Conservation (phyloP, 2,888 invertebrate species). For the Anaspis maculata region DNA sequence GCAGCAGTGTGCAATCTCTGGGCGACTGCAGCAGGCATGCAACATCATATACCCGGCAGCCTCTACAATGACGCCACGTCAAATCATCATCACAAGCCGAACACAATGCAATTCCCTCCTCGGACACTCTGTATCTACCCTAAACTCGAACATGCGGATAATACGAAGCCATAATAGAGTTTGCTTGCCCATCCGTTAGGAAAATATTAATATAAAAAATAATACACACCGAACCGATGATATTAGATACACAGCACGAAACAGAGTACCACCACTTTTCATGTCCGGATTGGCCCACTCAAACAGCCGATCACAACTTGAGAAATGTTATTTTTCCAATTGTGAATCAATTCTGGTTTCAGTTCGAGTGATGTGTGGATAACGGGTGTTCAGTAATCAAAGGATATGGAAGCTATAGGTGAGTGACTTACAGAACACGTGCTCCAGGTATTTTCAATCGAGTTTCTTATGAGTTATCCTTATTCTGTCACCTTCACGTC, state of each 20-base stretch:
- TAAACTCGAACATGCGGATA: slow-evolving; percentile 19
- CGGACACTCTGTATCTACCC: slow-evolving; percentile 16
- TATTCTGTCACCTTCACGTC: too few relatives aligned
- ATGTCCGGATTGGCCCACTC: slow-evolving; percentile 10
- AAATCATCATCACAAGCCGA: slow-evolving; percentile 21
- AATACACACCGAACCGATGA: too few relatives aligned
- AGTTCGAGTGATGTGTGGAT: too few relatives aligned
- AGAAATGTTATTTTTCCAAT: too few relatives aligned
- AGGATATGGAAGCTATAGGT: too few relatives aligned
- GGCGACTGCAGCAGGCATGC: slow-evolving; percentile 19
- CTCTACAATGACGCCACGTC: slow-evolving; percentile 24
- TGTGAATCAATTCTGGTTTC: too few relatives aligned
- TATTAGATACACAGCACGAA: too few relatives aligned
- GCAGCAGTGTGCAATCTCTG: too few relatives aligned
- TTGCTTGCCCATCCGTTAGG: slow-evolving; percentile 23
- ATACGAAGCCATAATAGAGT: slow-evolving; percentile 27
- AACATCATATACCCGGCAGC: background rate
- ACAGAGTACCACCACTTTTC: slow-evolving; percentile 12
- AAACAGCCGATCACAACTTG: background rate
- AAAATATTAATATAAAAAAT: slow-evolving; percentile 24
- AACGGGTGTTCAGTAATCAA: too few relatives aligned
- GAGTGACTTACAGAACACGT: too few relatives aligned
- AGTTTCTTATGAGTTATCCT: too few relatives aligned
- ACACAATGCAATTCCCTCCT: slow-evolving; percentile 19
- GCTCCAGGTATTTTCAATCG: too few relatives aligned